Percentiles rank a stretch among this genome's conserved stretches.
phyloP scores from a whole-genome alignment of 2,888 invertebrate genomes.

The Machimus atricapillus region DNA sequence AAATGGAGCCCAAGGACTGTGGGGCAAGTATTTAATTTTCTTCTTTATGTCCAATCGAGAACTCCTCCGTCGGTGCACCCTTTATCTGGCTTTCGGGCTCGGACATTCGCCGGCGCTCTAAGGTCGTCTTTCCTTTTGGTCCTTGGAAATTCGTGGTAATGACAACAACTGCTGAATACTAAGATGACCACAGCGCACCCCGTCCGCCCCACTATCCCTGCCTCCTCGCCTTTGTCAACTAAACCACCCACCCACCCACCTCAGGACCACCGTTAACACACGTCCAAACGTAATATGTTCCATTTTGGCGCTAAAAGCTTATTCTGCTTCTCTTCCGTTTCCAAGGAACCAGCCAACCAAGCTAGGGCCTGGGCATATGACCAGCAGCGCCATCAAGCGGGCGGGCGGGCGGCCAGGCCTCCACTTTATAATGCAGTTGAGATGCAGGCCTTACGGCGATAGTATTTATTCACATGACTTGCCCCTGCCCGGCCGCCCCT shows the following conservation, averaged over 20 bases:
- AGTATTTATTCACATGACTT: slow-evolving; percentile 20
- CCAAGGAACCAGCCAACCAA: neutral
- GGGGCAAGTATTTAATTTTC: slow-evolving; percentile 43
- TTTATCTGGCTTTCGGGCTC: slow-evolving; percentile 28
- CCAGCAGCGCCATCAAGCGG: neutral
- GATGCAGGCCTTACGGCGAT: slow-evolving; percentile 37
- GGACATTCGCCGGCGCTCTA: slow-evolving; percentile 29
- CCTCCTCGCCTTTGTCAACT: neutral
- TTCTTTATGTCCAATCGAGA: slow-evolving; percentile 38
- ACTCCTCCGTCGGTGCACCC: slow-evolving; percentile 11
- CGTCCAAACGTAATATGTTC: slow-evolving; percentile 5
- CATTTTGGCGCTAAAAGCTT: slow-evolving; percentile 27
- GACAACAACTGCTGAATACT: slow-evolving; percentile 43
- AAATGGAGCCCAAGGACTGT: slow-evolving; percentile 29
- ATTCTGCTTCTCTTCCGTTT: neutral
- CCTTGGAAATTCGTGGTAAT: slow-evolving; percentile 42
- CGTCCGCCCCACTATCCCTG: neutral
- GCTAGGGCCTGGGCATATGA: neutral
- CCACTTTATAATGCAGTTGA: slow-evolving; percentile 39
- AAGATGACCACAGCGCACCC: slow-evolving; percentile 41
- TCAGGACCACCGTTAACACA: neutral
- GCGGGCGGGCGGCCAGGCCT: neutral
- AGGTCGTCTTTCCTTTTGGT: slow-evolving; percentile 22
- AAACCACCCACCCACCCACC: neutral
- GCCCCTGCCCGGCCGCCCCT: neutral